Base-by-base conservation (phyloP, 2,888 invertebrate species). In the Bellardia pandia region DNA sequence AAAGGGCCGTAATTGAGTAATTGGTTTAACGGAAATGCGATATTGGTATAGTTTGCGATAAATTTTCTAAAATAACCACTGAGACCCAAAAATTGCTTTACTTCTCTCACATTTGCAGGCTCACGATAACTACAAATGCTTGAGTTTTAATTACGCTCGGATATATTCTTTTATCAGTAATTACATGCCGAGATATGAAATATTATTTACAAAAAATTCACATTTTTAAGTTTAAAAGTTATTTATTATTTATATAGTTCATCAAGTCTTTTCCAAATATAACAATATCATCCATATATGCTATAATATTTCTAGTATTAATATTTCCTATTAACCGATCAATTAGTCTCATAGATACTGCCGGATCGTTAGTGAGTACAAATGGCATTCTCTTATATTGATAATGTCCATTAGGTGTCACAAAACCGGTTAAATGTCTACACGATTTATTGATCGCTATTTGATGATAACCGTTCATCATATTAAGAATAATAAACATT, bases 321-420 rank as follows among this genome's bases (percentile, higher is more conserved):
- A 23, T 23, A 23, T 58, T 16, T 11, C 60, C 60, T 37, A 71
- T 76, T 9, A 33, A 69, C 37, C 3, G 16, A 48, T 69, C 64
- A n/a, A 75, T 33, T 2, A 82, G 51, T 0, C 81, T n/a, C 86
- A 88, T 83, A 74, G 86, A 92, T 0, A 90, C 89, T 0, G 91
- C 89, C 0, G 91, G 90, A 0, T 90, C 90, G 45, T 90, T 91
- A 0, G 90, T 88, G n/a, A 91, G 37, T 0, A 90, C 91, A 83
- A 91, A 91, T 1, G 90, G 90, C 90, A 91, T 23, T 23, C 23
- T 23, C 23, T 23, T 23, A 23, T 23, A 23, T 23, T 23, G 23
- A 23, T 23, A 23, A 23, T 23, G 23, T 0, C 23, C 23, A 23
- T 23, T 23, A 23, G 23, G 23, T 23, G 23, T 23, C 23, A 91